Percentiles rank a stretch among this genome's conserved stretches.
These are phyloP conservation scores for Ciconia stormi DNA, from an alignment of 2,113 vertebrate species.

Conservation along the genomic window DNA sequence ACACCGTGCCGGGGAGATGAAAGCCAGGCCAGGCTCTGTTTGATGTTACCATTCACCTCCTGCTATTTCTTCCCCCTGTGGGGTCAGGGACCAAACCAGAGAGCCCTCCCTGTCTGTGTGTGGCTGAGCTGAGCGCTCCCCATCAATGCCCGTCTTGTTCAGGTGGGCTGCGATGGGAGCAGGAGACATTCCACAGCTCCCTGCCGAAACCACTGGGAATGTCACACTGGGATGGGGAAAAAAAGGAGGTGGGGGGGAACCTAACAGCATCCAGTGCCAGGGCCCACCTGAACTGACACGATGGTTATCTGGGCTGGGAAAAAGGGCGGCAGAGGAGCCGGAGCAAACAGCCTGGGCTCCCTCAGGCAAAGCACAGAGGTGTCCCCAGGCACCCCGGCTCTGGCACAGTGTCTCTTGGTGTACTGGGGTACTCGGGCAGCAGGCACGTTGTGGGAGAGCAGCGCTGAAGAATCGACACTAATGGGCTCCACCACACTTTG, in stretches of 20 bases:
- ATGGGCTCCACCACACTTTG: background rate
- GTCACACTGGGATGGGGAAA: background rate
- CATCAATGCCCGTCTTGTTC: slow-evolving; percentile 64
- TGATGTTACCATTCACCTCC: slow-evolving; percentile 5
- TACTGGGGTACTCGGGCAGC: background rate
- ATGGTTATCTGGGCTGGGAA: background rate
- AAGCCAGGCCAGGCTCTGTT: background rate
- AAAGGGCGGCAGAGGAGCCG: background rate
- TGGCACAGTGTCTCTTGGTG: fast-evolving
- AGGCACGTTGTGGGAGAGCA: background rate
- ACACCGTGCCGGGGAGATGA: fast-evolving
- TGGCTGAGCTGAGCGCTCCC: background rate
- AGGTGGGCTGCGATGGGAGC: background rate
- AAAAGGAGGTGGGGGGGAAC: background rate
- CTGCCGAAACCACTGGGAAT: slow-evolving; percentile 50
- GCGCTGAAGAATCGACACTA: fast-evolving
- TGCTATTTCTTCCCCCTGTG: background rate
- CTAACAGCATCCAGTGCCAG: background rate
- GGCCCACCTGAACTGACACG: background rate
- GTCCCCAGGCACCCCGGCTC: no score
- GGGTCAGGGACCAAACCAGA: background rate
- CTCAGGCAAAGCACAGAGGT: background rate
- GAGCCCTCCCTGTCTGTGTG: slow-evolving; percentile 43
- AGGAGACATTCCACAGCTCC: slow-evolving; percentile 65
- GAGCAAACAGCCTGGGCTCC: background rate